A percentile compares a stretch with the other conserved stretches of the same genome.
phyloP scores from a whole-genome alignment of 1,140 invertebrate species.

The Drosophila arawakana region DNA sequence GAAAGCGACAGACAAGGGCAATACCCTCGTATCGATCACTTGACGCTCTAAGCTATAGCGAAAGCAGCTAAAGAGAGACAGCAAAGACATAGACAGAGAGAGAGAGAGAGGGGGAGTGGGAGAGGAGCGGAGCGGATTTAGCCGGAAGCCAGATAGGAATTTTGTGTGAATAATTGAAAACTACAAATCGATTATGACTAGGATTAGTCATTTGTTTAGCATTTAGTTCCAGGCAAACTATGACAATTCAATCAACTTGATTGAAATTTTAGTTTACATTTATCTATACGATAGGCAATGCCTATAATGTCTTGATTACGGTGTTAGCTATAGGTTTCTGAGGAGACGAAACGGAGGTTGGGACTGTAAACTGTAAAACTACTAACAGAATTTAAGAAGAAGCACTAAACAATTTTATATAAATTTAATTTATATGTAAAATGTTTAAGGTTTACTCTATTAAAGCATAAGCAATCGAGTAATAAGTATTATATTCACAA shows the following conservation, averaged over 20 bases:
- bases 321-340: not conserved
- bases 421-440: too few species aligned
- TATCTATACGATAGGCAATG: not conserved
- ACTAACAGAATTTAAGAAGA: too few species aligned
- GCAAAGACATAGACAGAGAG: not conserved
- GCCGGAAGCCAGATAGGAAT: constrained; percentile 26
- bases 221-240: not conserved
- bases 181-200: constrained; percentile 5
- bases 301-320: not conserved
- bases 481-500: too few species aligned
- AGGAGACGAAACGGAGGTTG: too few species aligned
- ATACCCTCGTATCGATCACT: constrained; percentile 28
- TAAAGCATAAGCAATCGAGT: too few species aligned
- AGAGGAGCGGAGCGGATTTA: not conserved
- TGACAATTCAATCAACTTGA: constrained; percentile 9
- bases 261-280: not conserved
- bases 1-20: constrained; percentile 21
- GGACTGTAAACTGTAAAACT: too few species aligned
- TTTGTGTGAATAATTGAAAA: constrained; percentile 23
- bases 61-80: not conserved
- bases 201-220: constrained; percentile 22
- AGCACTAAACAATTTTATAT: too few species aligned
- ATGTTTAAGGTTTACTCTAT: too few species aligned
- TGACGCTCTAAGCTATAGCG: constrained; percentile 1
- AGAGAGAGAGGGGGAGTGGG: not conserved